These are phyloP conservation scores for Lethenteron reissneri DNA, from an alignment of 2,113 vertebrate species.

Conservation along the genomic window DNA sequence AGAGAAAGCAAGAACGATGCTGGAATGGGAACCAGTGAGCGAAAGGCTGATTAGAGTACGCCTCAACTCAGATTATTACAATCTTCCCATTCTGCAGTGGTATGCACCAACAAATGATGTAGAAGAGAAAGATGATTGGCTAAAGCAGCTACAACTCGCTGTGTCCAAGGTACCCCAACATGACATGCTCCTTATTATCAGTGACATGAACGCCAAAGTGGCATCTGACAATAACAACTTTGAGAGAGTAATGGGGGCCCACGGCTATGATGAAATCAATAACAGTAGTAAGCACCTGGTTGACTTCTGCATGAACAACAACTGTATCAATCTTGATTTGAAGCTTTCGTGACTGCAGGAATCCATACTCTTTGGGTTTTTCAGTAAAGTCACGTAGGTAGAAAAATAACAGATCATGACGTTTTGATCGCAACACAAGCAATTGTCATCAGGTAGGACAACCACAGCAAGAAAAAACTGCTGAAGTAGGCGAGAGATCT, in stretches of 20 bases:
- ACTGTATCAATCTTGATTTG: too few relatives aligned
- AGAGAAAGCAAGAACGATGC: not conserved
- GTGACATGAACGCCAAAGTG: conserved; percentile 10
- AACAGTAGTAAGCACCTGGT: conserved; percentile 8
- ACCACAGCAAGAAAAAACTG: too few relatives aligned
- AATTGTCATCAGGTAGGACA: too few relatives aligned
- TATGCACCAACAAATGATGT: conserved; percentile 1
- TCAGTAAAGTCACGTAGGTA: too few relatives aligned
- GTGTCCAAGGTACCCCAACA: not conserved
- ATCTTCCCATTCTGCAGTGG: not conserved
- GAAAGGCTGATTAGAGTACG: not conserved
- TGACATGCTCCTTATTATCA: conserved; percentile 9
- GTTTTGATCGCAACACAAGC: too few relatives aligned
- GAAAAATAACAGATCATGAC: too few relatives aligned
- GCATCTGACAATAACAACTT: conserved; percentile 7
- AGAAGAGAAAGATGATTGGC: not conserved
- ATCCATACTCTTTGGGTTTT: too few relatives aligned
- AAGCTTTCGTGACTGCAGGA: too few relatives aligned
- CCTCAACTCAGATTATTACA: not conserved
- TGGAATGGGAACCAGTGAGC: not conserved
- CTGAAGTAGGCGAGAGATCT: too few relatives aligned
- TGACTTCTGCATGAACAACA: conserved; percentile 8
- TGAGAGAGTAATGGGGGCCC: conserved; percentile 8
- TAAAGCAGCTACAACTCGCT: not conserved
- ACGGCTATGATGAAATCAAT: conserved; percentile 8